Base-by-base conservation (phyloP, 2,888 invertebrate species). In the Campoplex nolae region DNA sequence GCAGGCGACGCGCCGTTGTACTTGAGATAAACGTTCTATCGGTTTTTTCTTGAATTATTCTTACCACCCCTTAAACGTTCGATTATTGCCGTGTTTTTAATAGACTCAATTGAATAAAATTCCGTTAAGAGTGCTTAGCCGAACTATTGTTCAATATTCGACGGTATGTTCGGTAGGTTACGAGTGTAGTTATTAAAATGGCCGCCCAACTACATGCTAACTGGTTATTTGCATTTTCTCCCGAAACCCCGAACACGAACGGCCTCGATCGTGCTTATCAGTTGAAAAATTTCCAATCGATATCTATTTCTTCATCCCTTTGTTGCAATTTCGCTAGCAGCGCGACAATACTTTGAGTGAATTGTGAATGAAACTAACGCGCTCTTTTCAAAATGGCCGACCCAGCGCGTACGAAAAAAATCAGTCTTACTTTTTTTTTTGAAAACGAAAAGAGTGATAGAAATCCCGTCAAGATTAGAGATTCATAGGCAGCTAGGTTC, bases 321-420 rank as follows among this genome's bases (percentile, higher is more conserved):
- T 32, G 62, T 48, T 48, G 32, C 38, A 38, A 48, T n/a, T 58
- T 1, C 76, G 16, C 54, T 1, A 42, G 45, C 23, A 68, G 51
- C n/a, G 32, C 54, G 18, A 38, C 4, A n/a, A 35, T 58, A 58
- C 78, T 78, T 56, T 32, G 11, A n/a, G 35, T 77, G 35, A 32
- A 48, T 65, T 45, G 45, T 16, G 32, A 35, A 35, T 42, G 51
- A 81, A 77, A 70, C 84, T 83, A 79, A 82, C 67, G 87, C 82
- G 79, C 54, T 71, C 48, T 65, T 56, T 87, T 84, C 84, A 87
- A 87, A 84, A 87, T 87, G 87, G 87, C 84, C 79, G 87, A 82
- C 58, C 8, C 23, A 18, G 54, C 51, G 18, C 38, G 28, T 13
- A 32, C 11, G 35, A 65, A 45, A 56, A 71, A 76, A 45, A 4